Base-by-base conservation (phyloP, 2,113 vertebrate species). In the Callipepla californica region DNA sequence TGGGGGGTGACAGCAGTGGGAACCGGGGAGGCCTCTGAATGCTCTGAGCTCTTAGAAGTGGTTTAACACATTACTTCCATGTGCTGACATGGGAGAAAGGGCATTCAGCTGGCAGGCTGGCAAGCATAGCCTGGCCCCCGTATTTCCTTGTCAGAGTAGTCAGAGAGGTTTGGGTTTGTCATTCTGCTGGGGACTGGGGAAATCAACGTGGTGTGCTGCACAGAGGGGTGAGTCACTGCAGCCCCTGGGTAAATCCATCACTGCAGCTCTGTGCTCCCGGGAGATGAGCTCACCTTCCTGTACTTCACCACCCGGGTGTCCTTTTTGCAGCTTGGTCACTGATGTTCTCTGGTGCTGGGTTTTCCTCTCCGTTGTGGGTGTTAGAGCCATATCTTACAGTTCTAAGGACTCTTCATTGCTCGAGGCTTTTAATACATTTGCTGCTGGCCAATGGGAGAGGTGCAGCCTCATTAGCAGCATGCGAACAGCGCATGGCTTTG, bases 401-500 rank as follows among this genome's bases (percentile, higher is more conserved):
- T 95, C 95, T 50, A 61, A 63, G 42, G 6, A 7, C 50, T 66
- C 30, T 62, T 61, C 17, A 1, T 5, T 2, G 3, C n/a, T 18
- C 7, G 19, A 28, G 32, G 26, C 8, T 59, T 66, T 79, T 14
- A 10, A 45, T 8, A 18, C 51, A 32, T 81, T 25, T 53, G 21
- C 70, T 7, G 3, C 16, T 16, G 23, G 36, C 16, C 36, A 62
- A 40, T 34, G 28, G 66, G 61, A 59, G 74, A 21, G 48, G 26
- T 0, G 0, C 38, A 42, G 79, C 42, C 42, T 53, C 1, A 1
- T 58, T n/a, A 30, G 36, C 2, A 2, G 20, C 1, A 4, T 0
- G 0, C 30, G 48, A 45, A 63, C 0, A 1, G 47, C 16, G 1
- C 42, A 0, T 0, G 2, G 11, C 58, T 22, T 38, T 3, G 0